Evolutionary conservation across 2,113 vertebrate genomes (phyloP), one percentile per base, ranked within the genome.

Genomic region (Halcyon senegalensis): DNA sequence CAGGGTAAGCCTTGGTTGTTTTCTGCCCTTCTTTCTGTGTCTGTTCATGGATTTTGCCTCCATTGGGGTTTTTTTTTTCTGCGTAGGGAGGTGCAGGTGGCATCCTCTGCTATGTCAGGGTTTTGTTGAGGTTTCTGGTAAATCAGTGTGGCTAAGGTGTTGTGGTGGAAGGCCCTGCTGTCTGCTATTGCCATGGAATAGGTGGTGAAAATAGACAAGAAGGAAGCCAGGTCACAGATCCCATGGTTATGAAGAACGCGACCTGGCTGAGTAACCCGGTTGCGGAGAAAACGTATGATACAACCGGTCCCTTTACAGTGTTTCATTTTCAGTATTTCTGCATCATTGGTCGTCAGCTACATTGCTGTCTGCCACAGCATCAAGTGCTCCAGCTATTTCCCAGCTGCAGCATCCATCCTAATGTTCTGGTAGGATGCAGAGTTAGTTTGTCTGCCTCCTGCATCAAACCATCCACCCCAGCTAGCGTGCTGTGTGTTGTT

Each of bases 1-100:
- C 98, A 17, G 98, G 98, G 99, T 99, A 93, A 97, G 97, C 73
- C 35, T 24, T 18, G 17, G 0, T 13, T 13, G 17, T 18, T 48
- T 66, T 25, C 63, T 89, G 11, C 33, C 13, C 23, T 53, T 8
- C 16, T 17, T 0, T 33, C 43, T n/a, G 5, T 14, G 31, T 9
- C 16, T 63, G 4, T 23, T 35, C 5, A 1, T 6, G 0, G 9
- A 2, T 48, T 82, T 66, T 8, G 4, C 10, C 44, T 67, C 58
- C 7, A 0, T 5, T 18, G 21, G 2, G 59, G 35, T 35, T 35
- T 35, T 73, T 33, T 24, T 15, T 62, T 13, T 28, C 6, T 55
- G 44, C 5, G 4, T 5, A 9, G 30, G 4, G 14, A 28, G 10
- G 4, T 16, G 44, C 33, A 46, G 60, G 51, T 17, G n/a, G 33